Conservation (phyloP, 2,113 vertebrate genomes). For the Muntiacus reevesi region DNA sequence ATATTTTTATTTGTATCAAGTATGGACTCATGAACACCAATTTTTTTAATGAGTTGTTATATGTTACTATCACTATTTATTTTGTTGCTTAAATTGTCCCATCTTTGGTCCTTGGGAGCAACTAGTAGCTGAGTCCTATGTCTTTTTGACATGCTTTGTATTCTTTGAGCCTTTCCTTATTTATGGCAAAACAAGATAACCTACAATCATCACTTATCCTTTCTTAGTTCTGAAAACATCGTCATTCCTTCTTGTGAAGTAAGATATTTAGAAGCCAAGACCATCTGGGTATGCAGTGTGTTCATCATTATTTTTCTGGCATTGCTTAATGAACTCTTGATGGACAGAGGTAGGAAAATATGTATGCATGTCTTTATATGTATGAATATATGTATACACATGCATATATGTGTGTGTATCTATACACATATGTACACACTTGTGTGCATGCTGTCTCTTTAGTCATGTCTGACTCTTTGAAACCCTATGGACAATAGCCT, state of each 20-base stretch:
- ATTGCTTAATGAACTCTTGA: neutral
- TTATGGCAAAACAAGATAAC: neutral
- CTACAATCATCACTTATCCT: neutral
- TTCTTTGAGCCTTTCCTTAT: neutral
- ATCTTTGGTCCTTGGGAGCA: neutral
- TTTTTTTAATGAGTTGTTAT: neutral
- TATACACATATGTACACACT: neutral
- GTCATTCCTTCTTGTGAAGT: neutral
- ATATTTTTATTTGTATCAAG: neutral
- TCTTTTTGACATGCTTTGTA: neutral
- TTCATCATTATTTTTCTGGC: neutral
- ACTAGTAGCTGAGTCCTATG: neutral
- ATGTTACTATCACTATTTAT: neutral
- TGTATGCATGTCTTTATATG: neutral
- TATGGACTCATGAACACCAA: neutral
- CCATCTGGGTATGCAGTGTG: accelerated
- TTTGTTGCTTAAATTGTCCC: neutral
- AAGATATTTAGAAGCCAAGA: neutral
- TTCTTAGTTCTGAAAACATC: neutral
- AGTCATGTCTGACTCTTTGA: neutral
- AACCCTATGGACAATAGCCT: neutral
- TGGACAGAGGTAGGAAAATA: neutral
- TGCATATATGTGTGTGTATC: neutral
- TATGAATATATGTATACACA: too few species aligned
- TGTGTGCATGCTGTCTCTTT: neutral